A percentile compares a stretch with the other conserved stretches of the same genome.
These are phyloP conservation scores for Okapia johnstoni DNA, from an alignment of 2,113 vertebrate genomes.

Conservation along the genomic window DNA sequence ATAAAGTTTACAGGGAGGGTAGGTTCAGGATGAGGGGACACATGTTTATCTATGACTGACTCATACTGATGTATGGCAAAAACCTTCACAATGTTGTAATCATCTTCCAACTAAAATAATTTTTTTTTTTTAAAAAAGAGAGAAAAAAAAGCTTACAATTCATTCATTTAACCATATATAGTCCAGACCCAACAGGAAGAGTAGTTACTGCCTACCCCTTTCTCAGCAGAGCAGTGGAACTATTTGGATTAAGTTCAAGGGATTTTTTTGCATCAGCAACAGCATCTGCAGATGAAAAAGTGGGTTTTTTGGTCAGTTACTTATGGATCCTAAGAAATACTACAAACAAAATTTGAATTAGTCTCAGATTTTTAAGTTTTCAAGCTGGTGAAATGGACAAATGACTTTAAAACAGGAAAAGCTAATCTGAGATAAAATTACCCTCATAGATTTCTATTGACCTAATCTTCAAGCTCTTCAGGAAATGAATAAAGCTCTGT, in stretches of 20 bases:
- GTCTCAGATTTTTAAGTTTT: not conserved
- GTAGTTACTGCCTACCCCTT: slow-evolving; percentile 85
- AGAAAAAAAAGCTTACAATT: not conserved
- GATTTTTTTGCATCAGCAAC: slow-evolving; percentile 91
- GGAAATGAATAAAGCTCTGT: not conserved
- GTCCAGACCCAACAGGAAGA: slow-evolving; percentile 32
- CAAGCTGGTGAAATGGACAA: not conserved
- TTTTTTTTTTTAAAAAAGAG: not conserved
- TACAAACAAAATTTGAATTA: not conserved
- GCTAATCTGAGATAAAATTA: not conserved
- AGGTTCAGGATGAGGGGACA: not conserved
- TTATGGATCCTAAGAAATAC: not conserved
- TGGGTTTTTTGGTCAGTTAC: not conserved
- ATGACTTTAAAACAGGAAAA: slow-evolving; percentile 11
- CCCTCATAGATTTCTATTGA: not conserved
- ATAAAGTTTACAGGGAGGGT: not conserved
- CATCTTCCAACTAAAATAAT: not conserved
- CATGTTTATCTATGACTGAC: not conserved
- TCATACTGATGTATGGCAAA: not conserved
- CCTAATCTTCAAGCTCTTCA: not conserved
- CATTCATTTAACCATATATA: not conserved
- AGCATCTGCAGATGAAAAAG: slow-evolving; percentile 83
- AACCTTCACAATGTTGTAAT: not conserved
- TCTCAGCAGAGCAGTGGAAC: slow-evolving; percentile 88
- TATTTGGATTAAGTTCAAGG: slow-evolving; percentile 87